A percentile compares a stretch with the other conserved stretches of the same genome.
These are phyloP conservation scores for Oreochromis aureus DNA, from an alignment of 2,113 vertebrate genomes.

Conservation along the genomic window DNA sequence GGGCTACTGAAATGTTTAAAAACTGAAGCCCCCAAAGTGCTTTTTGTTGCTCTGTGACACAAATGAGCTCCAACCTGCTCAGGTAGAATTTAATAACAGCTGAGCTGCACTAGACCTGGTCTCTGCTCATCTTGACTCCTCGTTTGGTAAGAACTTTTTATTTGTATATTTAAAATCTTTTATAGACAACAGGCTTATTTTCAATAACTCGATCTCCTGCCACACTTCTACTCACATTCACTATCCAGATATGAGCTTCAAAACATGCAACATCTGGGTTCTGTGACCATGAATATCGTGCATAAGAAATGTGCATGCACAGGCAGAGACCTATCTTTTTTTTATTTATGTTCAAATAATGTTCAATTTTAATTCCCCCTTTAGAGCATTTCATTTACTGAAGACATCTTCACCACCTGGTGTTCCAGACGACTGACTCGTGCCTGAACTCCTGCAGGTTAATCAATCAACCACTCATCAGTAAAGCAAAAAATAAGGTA, in stretches of 20 bases:
- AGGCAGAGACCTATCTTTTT: rapidly evolving
- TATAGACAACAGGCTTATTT: rapidly evolving
- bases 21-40: background rate
- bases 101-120: background rate
- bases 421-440: background rate
- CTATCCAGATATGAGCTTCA: rapidly evolving
- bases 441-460: background rate
- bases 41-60: background rate
- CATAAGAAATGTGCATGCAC: rapidly evolving
- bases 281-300: rapidly evolving
- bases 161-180: background rate
- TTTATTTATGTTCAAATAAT: no score
- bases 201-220: rapidly evolving
- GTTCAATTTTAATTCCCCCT: background rate
- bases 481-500: background rate
- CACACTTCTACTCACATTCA: background rate
- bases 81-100: background rate
- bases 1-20: no score
- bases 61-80: background rate
- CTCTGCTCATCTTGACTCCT: background rate
- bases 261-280: background rate
- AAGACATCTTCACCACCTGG: background rate
- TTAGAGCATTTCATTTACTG: background rate
- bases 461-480: background rate
- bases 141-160: background rate